Conservation (phyloP, 2,113 vertebrate genomes). For the Acanthochromis polyacanthus region DNA sequence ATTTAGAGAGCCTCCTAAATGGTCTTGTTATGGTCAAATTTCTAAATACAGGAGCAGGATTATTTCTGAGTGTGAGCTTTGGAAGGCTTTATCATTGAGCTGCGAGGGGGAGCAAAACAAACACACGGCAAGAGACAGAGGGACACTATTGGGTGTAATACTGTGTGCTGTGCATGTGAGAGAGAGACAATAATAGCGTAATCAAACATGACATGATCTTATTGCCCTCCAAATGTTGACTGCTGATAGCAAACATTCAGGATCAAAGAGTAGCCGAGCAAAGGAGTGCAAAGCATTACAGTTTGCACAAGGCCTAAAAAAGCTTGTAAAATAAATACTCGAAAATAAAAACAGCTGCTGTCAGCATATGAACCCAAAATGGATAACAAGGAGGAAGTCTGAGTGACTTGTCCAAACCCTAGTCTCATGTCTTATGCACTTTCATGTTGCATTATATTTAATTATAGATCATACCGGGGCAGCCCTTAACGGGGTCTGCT, state of each 20-base stretch:
- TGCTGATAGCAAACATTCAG: conserved; percentile 53
- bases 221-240: conserved; percentile 62
- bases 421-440: conserved; percentile 86
- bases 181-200: conserved; percentile 61
- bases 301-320: conserved; percentile 35
- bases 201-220: conserved; percentile 68
- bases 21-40: conserved; percentile 64
- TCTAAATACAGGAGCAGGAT: conserved; percentile 61
- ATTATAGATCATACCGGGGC: conserved; percentile 85
- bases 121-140: conserved; percentile 52
- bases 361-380: conserved; percentile 64
- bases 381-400: conserved; percentile 68
- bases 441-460: conserved; percentile 87
- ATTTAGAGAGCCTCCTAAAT: conserved; percentile 52
- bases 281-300: not conserved
- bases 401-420: conserved; percentile 76
- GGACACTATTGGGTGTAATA: conserved; percentile 42
- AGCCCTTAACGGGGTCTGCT: conserved; percentile 80
- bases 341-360: conserved; percentile 66
- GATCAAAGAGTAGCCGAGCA: conserved; percentile 24
- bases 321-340: conserved; percentile 43
- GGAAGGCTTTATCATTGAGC: conserved; percentile 50
- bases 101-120: conserved; percentile 54
- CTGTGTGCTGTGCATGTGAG: conserved; percentile 42
- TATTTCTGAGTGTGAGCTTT: conserved; percentile 50